phyloP scores from a whole-genome alignment of 2,888 invertebrate genomes.

The Stictocephala bisonia region DNA sequence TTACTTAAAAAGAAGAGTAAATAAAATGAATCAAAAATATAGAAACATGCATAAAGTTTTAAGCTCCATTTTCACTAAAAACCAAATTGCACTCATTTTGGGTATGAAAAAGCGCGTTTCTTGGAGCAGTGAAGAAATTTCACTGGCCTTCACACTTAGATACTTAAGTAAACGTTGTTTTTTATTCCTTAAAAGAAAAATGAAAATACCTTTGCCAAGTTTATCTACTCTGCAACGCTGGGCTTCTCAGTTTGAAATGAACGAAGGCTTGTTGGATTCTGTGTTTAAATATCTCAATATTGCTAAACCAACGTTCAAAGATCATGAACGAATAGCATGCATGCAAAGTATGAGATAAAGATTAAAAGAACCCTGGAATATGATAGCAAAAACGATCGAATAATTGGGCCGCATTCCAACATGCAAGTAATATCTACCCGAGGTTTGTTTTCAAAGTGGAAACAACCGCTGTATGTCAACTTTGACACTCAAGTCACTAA shows the following conservation, averaged over 20 bases:
- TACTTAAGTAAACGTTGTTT: slow-evolving; percentile 30
- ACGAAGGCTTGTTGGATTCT: slow-evolving; percentile 8
- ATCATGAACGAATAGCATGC: background rate
- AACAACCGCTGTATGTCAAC: slow-evolving; percentile 16
- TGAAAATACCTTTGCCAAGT: slow-evolving; percentile 22
- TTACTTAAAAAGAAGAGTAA: slow-evolving; percentile 6
- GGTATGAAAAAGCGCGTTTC: slow-evolving; percentile 4
- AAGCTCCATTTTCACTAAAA: background rate
- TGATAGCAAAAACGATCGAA: background rate
- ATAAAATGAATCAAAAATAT: background rate
- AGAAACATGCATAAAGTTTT: background rate
- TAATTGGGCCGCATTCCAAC: slow-evolving; percentile 2
- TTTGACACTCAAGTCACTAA: slow-evolving; percentile 7
- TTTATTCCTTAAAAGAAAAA: slow-evolving; percentile 31
- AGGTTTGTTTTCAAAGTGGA: background rate
- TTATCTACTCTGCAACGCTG: slow-evolving; percentile 7
- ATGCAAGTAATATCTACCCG: too few relatives aligned
- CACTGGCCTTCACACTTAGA: slow-evolving; percentile 16
- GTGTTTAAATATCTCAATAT: slow-evolving; percentile 21
- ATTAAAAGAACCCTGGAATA: slow-evolving; percentile 8
- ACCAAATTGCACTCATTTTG: background rate
- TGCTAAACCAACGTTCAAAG: slow-evolving; percentile 6
- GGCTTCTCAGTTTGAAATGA: background rate
- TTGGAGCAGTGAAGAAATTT: slow-evolving; percentile 23
- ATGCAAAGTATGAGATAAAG: slow-evolving; percentile 8